phyloP scores from a whole-genome alignment of 2,797 vertebrate genomes.

The Kryptopterus vitreolus region DNA sequence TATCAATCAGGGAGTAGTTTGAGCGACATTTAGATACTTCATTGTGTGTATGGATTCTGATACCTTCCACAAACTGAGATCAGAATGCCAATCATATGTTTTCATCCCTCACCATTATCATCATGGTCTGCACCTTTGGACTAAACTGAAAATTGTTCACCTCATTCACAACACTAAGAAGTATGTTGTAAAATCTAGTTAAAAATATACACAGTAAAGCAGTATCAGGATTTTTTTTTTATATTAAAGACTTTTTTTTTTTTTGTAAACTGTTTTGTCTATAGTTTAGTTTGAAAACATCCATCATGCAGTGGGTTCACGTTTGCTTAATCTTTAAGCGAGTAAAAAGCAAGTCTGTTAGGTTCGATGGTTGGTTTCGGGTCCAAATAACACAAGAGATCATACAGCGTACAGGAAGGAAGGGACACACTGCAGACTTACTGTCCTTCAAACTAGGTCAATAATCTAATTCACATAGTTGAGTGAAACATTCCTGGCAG shows the following conservation, averaged over 20 bases:
- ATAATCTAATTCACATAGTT: background rate
- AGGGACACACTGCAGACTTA: background rate
- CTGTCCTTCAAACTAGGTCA: background rate
- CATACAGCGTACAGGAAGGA: background rate
- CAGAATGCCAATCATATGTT: background rate
- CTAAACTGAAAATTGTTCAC: background rate
- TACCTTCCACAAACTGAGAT: background rate
- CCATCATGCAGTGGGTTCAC: background rate
- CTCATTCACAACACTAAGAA: background rate
- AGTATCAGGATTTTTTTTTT: too few species aligned
- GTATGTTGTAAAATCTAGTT: background rate
- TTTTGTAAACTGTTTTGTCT: background rate
- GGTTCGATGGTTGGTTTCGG: background rate
- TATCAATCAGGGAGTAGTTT: background rate
- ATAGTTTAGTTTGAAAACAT: background rate
- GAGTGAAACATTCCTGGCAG: background rate
- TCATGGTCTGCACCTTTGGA: background rate
- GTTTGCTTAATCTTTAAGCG: background rate
- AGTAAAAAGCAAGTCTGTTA: background rate
- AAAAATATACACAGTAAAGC: background rate
- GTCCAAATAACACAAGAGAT: background rate
- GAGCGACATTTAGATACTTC: background rate
- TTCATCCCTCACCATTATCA: background rate
- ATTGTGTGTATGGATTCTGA: background rate
- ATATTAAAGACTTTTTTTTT: background rate